These are phyloP conservation scores for Lysandra coridon DNA, from an alignment of 2,888 invertebrate species.

Conservation along the genomic window DNA sequence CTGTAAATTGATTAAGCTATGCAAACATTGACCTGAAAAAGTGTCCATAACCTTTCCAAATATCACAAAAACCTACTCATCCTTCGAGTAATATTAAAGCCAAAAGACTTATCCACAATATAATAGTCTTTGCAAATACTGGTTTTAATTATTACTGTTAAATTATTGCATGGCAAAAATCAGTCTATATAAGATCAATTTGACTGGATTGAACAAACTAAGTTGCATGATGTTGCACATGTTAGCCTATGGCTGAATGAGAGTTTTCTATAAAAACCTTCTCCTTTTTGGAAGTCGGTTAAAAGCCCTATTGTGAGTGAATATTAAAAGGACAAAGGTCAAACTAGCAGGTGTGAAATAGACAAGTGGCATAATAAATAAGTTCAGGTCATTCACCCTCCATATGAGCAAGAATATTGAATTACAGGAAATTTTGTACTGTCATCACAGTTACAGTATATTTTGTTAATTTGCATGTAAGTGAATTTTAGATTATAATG, in stretches of 20 bases:
- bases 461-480: neutral
- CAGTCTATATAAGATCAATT: neutral
- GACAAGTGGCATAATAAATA: slow-evolving; percentile 4
- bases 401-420: neutral
- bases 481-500: neutral
- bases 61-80: neutral
- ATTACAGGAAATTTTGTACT: neutral
- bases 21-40: neutral
- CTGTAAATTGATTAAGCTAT: neutral
- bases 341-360: neutral
- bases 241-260: neutral
- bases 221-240: neutral
- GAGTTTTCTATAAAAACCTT: neutral
- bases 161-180: neutral
- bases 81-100: neutral
- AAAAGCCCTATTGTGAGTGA: neutral
- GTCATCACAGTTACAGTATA: neutral
- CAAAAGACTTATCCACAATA: too few relatives aligned
- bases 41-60: neutral
- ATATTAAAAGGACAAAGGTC: neutral
- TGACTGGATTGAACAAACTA: neutral
- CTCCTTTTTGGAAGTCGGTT: too few relatives aligned
- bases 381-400: neutral
- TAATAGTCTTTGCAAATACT: too few relatives aligned
- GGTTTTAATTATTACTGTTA: too few relatives aligned